phyloP scores from a whole-genome alignment of 2,888 invertebrate genomes.

The Apantesis nais region DNA sequence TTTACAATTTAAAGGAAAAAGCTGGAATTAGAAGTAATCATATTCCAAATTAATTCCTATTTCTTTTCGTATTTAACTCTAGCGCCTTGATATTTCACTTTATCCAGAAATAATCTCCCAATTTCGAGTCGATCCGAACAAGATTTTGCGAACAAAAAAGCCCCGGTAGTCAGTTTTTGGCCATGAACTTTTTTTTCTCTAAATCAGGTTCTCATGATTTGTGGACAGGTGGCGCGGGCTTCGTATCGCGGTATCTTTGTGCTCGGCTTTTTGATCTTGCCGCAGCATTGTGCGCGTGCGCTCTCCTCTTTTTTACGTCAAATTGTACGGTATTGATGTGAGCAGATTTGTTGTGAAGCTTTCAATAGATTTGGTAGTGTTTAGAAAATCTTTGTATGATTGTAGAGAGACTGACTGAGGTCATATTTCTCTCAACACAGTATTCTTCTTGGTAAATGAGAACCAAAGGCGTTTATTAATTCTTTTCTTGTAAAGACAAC shows the following conservation, averaged over 20 bases:
- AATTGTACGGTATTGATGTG: conserved; percentile 64
- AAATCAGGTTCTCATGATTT: conserved; percentile 79
- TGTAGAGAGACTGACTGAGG: conserved; percentile 31
- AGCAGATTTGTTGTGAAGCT: conserved; percentile 49
- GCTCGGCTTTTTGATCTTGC: conserved; percentile 69
- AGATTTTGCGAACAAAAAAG: conserved; percentile 37
- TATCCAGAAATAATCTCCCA: conserved; percentile 12
- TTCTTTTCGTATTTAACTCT: background rate
- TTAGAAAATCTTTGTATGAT: conserved; percentile 37
- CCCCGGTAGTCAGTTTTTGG: conserved; percentile 43
- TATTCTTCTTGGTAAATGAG: background rate
- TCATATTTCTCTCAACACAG: conserved; percentile 36
- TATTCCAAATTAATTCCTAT: background rate
- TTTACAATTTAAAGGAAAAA: no score
- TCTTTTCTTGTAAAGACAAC: no score
- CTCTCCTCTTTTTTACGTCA: conserved; percentile 70
- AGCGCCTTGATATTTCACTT: background rate
- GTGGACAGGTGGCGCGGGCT: conserved; percentile 81
- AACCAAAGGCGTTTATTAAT: conserved; percentile 7
- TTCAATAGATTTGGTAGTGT: conserved; percentile 45
- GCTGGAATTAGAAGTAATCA: background rate
- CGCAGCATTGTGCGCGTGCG: conserved; percentile 79
- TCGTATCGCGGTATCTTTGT: conserved; percentile 75
- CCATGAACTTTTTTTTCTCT: conserved; percentile 59
- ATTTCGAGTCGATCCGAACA: conserved; percentile 16